Base-by-base conservation (phyloP, 2,113 vertebrate genomes). In the Piprites chloris region DNA sequence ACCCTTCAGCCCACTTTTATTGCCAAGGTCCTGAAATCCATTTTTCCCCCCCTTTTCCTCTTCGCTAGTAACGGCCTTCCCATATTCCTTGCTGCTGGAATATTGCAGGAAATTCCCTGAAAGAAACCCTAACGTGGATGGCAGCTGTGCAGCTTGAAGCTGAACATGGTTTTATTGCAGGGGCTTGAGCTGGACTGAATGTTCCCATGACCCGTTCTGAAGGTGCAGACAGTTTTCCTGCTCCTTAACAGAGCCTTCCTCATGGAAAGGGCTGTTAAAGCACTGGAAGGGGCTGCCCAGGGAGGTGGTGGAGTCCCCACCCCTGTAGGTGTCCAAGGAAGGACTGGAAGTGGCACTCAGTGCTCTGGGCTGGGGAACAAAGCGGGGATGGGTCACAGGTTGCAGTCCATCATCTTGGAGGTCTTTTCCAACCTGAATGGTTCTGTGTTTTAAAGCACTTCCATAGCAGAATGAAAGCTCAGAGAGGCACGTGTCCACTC, bases 61-160 rank as follows among this genome's bases (percentile, higher is more conserved):
- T 66, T 67, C 42, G 78, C 81, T 90, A 89, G 74, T 85, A 89
- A 80, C 78, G 33, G 32, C 82, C 46, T 66, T 71, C 47, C 35
- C 0, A 0, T 85, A 39, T 71, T 74, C 85, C 85, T 66, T 66
- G 68, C 53, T 20, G 76, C 82, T 85, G 90, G 46, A 81, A 74
- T 73, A 91, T 50, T 62, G 89, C 93, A 95, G 92, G 85, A 95
- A 93, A 95, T 77, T 80, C 82, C 50, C 89, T 4, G 2, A 1
- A 44, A 83, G 85, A 69, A 95, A n/a, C 8, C 35, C 68, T 87
- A 24, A 93, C 41, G 82, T 84, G 87, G 94, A 86, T 91, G 1
- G 12, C 94, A 97, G 94, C 94, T 96, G 96, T 83, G 82, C 42
- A 23, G 72, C 17, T 85, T 59, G 71, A 85, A 95, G 78, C 87